These are phyloP conservation scores for Leptopilina syphax DNA, from an alignment of 2,888 invertebrate species.

Conservation along the genomic window DNA sequence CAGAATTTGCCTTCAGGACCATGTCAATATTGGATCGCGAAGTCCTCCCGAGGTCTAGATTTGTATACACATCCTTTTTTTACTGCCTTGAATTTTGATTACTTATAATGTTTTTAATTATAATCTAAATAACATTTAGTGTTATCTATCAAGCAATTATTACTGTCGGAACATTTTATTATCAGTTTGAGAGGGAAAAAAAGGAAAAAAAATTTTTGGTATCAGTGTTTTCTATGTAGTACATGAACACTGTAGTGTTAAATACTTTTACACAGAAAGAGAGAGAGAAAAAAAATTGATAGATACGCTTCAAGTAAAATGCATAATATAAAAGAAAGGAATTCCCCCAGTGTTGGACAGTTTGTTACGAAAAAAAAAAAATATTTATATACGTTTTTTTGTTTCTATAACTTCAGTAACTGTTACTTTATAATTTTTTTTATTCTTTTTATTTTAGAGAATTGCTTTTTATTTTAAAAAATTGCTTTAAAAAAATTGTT, in stretches of 20 bases:
- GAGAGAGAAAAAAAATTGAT: neutral
- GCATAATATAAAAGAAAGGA: conserved; percentile 1
- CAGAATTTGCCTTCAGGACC: conserved; percentile 72
- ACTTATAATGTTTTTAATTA: conserved; percentile 9
- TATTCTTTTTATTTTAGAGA: no score
- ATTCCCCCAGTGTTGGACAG: no score
- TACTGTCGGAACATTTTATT: neutral
- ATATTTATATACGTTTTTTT: no score
- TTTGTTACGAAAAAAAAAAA: no score
- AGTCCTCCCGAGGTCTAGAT: conserved; percentile 50
- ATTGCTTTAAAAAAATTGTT: no score
- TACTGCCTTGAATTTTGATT: neutral
- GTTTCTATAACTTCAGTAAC: no score
- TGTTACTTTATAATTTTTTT: no score
- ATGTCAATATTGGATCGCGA: conserved; percentile 62
- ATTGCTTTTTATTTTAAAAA: no score
- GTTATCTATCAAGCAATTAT: conserved; percentile 1
- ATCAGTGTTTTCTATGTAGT: conserved; percentile 18
- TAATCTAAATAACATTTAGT: conserved; percentile 7
- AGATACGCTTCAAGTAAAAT: conserved; percentile 11
- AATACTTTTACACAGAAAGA: conserved; percentile 11
- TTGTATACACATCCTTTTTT: conserved; percentile 19
- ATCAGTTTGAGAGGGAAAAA: neutral
- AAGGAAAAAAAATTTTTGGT: neutral
- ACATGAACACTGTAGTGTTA: conserved; percentile 18